Evolutionary conservation across 1,140 invertebrate genomes (phyloP), one percentile per base, ranked within the genome.

Genomic region (Anoplophora glabripennis): DNA sequence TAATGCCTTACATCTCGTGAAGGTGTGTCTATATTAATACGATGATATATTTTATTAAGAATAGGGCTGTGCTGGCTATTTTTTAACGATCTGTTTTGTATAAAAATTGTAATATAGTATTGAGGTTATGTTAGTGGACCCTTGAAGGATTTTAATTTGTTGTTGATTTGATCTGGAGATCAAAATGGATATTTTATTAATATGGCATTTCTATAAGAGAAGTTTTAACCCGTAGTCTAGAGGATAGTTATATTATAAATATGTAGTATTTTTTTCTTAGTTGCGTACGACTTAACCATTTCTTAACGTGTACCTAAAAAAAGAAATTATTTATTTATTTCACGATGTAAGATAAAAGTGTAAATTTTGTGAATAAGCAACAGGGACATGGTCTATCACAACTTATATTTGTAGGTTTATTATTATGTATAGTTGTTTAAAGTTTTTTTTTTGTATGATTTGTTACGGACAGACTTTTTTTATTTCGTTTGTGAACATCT

Each of bases 251-350:
- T 21, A 45, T 61, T 49, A 37, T 38, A 40, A 42, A 41, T 53
- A 56, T 12, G 37, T 12, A 17, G 44, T 36, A 45, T 33, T 47
- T 52, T n/a, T 40, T 40, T 40, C 38, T 40, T 40, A n/a, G 38
- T 40, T 40, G 14, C 14, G 38, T 15, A 40, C 14, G 14, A 14
- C 11, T 11, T 40, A n/a, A 40, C 38, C 14, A n/a, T 46, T 21
- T 28, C 44, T 46, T 45, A 63, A 40, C 49, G 44, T 59, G 54
- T 65, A 55, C 47, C 56, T 62, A 53, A 18, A 62, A n/a, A n/a
- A 46, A 59, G 59, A 54, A 61, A 56, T 61, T 59, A 62, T 60
- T 58, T 68, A 57, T 64, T 64, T 58, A 34, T 56, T 52, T 52
- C 53, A 46, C 11, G 59, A 44, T 68, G 60, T 65, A 66, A 61